Evolutionary conservation across 2,888 invertebrate species (phyloP).

Genomic region (Luperina nickerlii): DNA sequence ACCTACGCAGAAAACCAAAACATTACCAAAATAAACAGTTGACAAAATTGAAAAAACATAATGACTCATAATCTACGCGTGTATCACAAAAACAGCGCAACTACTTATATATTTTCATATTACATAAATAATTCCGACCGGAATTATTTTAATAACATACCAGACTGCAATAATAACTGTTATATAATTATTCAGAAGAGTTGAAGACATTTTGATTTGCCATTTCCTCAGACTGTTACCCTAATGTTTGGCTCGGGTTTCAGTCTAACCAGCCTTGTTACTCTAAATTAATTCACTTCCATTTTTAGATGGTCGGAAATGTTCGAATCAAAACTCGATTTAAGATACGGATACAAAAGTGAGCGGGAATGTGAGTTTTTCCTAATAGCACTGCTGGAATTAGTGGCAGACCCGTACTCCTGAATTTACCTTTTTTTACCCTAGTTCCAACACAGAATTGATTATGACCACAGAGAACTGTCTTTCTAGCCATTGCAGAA

Average conservation of each 20-base stretch:
- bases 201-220: background rate
- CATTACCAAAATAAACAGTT: slow-evolving; percentile 45
- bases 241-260: background rate
- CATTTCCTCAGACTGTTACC: background rate
- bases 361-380: background rate
- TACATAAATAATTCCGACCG: slow-evolving; percentile 4
- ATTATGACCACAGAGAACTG: too few relatives aligned
- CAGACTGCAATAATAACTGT: background rate
- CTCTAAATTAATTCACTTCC: background rate
- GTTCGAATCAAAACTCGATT: too few relatives aligned
- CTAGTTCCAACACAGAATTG: background rate
- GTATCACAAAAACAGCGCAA: slow-evolving; percentile 5
- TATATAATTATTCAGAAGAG: background rate
- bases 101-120: slow-evolving; percentile 24
- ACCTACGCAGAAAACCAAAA: slow-evolving; percentile 21
- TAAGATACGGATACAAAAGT: background rate
- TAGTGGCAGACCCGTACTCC: background rate
- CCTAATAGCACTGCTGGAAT: background rate
- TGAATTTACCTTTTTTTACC: background rate
- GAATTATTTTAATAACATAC: slow-evolving; percentile 4
- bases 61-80: slow-evolving; percentile 11
- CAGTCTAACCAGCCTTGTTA: background rate
- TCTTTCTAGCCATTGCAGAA: background rate
- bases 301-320: background rate
- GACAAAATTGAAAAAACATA: slow-evolving; percentile 35